These are phyloP conservation scores for Microplitis deprimator DNA, from an alignment of 2,888 invertebrate genomes.

Conservation along the genomic window DNA sequence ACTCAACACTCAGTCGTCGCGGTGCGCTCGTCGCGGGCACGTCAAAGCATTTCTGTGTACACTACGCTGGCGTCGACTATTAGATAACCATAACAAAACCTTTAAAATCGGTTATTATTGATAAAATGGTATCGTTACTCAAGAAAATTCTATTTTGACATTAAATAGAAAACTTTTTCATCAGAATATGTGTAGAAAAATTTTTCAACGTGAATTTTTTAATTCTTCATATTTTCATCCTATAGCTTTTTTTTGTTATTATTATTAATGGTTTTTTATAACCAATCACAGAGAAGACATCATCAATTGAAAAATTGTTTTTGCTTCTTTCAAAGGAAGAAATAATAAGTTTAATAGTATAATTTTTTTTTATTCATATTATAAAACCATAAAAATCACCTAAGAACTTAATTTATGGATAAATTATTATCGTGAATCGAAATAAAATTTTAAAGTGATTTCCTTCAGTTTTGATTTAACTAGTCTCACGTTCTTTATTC, in stretches of 20 bases:
- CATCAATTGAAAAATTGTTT: neutral
- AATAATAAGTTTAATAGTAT: neutral
- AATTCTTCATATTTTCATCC: conserved; percentile 16
- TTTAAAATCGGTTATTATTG: neutral
- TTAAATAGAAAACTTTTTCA: neutral
- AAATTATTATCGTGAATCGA: neutral
- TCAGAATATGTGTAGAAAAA: conserved; percentile 30
- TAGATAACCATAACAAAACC: neutral
- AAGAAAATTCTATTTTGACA: neutral
- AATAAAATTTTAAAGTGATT: neutral
- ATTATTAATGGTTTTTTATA: conserved; percentile 5
- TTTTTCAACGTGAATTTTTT: conserved; percentile 20
- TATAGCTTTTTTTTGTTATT: conserved; percentile 16
- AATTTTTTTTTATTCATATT: neutral
- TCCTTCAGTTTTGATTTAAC: neutral
- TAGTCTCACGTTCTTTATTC: neutral
- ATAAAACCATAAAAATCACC: neutral
- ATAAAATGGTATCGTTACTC: neutral
- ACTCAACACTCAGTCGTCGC: conserved; percentile 66
- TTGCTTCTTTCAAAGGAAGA: neutral
- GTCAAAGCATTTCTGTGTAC: conserved; percentile 40
- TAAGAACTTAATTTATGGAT: neutral
- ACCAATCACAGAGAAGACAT: neutral
- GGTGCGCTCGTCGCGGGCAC: conserved; percentile 64
- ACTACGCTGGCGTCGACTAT: neutral